Evolutionary conservation across 2,113 vertebrate genomes (phyloP), one percentile per base, ranked within the genome.

Genomic region (Passer montanus): DNA sequence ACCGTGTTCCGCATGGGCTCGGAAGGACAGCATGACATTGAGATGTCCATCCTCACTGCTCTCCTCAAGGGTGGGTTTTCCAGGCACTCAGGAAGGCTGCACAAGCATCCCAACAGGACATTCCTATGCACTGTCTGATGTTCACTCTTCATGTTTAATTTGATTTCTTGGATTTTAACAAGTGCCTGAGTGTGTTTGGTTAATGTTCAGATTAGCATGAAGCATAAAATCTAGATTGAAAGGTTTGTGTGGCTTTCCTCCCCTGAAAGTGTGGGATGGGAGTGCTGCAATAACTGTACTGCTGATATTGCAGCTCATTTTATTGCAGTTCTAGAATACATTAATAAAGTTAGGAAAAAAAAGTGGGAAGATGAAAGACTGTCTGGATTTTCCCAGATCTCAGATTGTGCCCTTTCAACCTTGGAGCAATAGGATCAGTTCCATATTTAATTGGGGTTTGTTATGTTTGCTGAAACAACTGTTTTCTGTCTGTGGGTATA

Each of bases 41-140:
- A 99, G 97, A 99, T 99, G 99, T 98, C 99, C 35, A 99, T 99
- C 95, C 97, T 99, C 35, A 99, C 99, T 4, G 99, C 99, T n/a
- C 97, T 99, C 77, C 97, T 99, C 70, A 99, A 99, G 99, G 99
- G 99, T 99, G 98, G 62, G 97, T 85, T 75, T 53, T 28, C 16
- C 44, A 53, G 31, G 49, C 44, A 23, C 4, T 10, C n/a, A n/a
- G 53, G 24, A 74, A 64, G 20, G 37, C 59, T 46, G 15, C 31
- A 37, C 69, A 50, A 5, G 7, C 47, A 68, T 50, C 37, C n/a
- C 26, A 17, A 9, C 31, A 62, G 23, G 31, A 30, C 20, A 24
- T 31, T 28, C n/a, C 49, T 60, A 0, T 26, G 4, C 35, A 2
- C 19, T 64, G 11, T 11, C 49, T 85, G 50, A 62, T 10, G 1